Base-by-base conservation (phyloP, 2,113 vertebrate species). In the Bombycilla garrulus region DNA sequence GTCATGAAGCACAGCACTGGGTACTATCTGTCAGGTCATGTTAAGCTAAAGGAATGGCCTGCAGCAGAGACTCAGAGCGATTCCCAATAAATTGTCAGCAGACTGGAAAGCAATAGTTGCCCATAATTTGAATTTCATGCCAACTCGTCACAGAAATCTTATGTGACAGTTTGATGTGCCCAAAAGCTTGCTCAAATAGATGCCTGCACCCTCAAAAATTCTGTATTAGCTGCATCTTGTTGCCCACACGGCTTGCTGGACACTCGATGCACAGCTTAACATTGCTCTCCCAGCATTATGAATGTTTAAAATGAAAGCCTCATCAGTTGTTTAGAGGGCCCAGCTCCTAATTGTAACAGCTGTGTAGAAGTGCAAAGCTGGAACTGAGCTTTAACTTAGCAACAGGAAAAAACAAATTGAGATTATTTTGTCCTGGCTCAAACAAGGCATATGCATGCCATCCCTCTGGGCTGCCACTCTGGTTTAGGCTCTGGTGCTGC, bases 91-190 rank as follows among this genome's bases (percentile, higher is more conserved):
- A 90, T 92, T 90, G 64, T 82, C 93, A 96, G 66, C 73, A 90
- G 90, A 96, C 67, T 91, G 74, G 95, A 97, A 96, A 93, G 93
- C 61, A 95, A 92, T 76, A 96, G 92, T 47, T 93, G 78, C 86
- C 94, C 91, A 84, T 88, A 81, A 92, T 94, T 94, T 92, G 86
- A 93, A 94, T 96, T 97, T 96, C 92, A 91, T 88, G 94, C 95
- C 90, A 76, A 26, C 69, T 87, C 19, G 0, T 95, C 95, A 81
- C 2, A 1, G 86, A 94, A 95, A 96, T 86, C 76, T 81, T 81
- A 60, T 60, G 61, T 89, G 95, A 91, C 95, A 79, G 70, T 29
- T 77, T 86, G 86, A 90, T 38, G 64, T 53, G 65, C 74, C 83
- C 40, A 11, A 89, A 33, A 95, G 82, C 57, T 90, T 93, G 86